Percentiles rank a stretch among this genome's conserved stretches.
Conservation (phyloP, 2,888 invertebrate species). For the Aplocera efformata region DNA sequence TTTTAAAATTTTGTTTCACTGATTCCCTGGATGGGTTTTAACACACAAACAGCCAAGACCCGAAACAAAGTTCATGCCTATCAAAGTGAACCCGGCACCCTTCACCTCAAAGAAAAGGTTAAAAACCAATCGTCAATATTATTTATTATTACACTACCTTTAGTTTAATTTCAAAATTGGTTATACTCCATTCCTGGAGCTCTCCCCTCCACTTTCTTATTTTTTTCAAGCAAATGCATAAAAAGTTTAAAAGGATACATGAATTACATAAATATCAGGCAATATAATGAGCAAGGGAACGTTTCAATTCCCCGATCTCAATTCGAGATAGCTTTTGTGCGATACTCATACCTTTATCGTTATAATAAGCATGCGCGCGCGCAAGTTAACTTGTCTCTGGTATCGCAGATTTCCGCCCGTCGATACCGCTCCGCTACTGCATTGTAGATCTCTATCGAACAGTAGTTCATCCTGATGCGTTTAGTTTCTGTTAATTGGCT, state of each 20-base stretch:
- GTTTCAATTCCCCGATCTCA: slow-evolving; percentile 75
- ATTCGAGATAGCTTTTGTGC: slow-evolving; percentile 61
- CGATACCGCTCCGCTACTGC: slow-evolving; percentile 59
- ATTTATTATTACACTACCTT: too few species aligned
- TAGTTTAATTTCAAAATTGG: too few species aligned
- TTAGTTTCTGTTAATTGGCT: slow-evolving; percentile 45
- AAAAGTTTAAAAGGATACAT: slow-evolving; percentile 3
- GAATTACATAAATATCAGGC: not conserved
- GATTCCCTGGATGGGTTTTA: too few species aligned
- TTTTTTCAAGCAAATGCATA: too few species aligned
- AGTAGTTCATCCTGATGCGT: slow-evolving; percentile 47
- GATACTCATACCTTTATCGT: slow-evolving; percentile 67
- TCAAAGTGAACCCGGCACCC: too few species aligned
- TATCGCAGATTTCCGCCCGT: slow-evolving; percentile 69
- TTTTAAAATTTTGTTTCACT: too few species aligned
- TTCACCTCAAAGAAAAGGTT: too few species aligned
- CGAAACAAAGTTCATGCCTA: too few species aligned
- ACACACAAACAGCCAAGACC: too few species aligned
- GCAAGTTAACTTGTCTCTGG: slow-evolving; percentile 74
- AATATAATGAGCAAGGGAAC: slow-evolving; percentile 61
- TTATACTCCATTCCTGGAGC: too few species aligned
- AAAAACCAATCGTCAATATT: too few species aligned
- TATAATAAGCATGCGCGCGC: slow-evolving; percentile 63
- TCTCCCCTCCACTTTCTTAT: too few species aligned
- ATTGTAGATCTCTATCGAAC: slow-evolving; percentile 52